Base-by-base conservation (phyloP, 37 sponge, comb jelly and placozoan genomes). In the Lycopodina hypogea region DNA sequence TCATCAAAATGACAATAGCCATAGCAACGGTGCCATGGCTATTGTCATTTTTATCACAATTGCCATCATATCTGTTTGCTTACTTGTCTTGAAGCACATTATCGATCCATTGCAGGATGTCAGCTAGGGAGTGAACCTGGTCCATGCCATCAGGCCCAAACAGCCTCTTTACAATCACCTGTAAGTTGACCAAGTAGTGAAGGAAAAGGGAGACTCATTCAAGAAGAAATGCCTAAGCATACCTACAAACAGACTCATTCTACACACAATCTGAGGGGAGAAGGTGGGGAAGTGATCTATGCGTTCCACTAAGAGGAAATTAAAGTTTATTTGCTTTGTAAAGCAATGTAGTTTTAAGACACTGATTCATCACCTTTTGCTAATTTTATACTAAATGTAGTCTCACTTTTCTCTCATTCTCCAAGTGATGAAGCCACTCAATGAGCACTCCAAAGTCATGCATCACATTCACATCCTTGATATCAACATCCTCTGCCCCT, bases 401-500 rank as follows among this genome's bases (percentile, higher is more conserved):
- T 4, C 66, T 29, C 23, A 73, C 74, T 28, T 83, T 83, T 52
- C 42, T 83, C 65, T 83, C 83, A 36, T 53, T 83, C 68, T 83
- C 83, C 39, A 56, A 12, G 24, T 30, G 58, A 23, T 66, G 19
- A 36, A 83, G 67, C 21, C 68, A 23, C 56, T 75, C 83, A 12
- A 83, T 32, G 1, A 83, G 23, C 2, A 53, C 21, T 15, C 34
- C 21, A n/a, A 83, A 34, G 28, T 83, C 83, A 57, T 83, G 56
- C 17, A 39, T 28, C 42, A 71, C 8, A 3, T 26, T 36, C 29
- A 14, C 29, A n/a, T 39, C 42, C 14, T 23, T 57, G 12, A 32
- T 4, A 21, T 41, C 56, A 36, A 3, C 68, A 21, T 3, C 68
- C 6, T 36, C 74, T 2, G 52, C 32, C 56, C 35, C 74, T 29